phyloP scores from a whole-genome alignment of 2,888 invertebrate genomes.

The Agonopterix heracliana region DNA sequence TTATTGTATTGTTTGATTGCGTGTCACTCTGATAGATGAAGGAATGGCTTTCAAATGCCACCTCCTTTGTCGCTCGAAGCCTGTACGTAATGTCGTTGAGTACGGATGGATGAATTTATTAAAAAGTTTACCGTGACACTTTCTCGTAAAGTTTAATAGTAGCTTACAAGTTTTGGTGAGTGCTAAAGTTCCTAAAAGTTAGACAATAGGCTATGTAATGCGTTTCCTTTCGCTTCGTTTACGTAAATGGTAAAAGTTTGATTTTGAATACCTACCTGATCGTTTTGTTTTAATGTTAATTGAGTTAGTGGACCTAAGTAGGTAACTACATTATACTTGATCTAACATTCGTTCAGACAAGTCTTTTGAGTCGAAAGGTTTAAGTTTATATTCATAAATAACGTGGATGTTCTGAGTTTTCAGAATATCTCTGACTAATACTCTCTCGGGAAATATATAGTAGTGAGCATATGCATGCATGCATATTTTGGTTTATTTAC shows the following conservation, averaged over 20 bases:
- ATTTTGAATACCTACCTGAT: not conserved
- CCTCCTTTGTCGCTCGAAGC: constrained; percentile 49
- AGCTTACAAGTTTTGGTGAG: constrained; percentile 39
- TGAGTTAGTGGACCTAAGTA: no score
- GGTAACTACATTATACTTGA: no score
- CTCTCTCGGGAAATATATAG: no score
- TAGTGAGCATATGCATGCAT: no score
- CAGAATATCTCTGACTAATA: no score
- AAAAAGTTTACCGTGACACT: constrained; percentile 54
- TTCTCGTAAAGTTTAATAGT: constrained; percentile 52
- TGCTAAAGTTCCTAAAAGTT: constrained; percentile 42
- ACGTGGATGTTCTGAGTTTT: no score
- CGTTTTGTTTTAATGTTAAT: not conserved
- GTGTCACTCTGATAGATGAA: constrained; percentile 73
- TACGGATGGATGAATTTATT: constrained; percentile 64
- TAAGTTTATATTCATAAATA: no score
- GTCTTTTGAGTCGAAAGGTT: no score
- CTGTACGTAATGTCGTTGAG: constrained; percentile 53
- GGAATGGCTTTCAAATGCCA: constrained; percentile 61
- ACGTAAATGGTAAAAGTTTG: constrained; percentile 9
- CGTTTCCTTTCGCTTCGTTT: constrained; percentile 30
- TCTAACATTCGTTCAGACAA: no score
- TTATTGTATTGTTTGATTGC: constrained; percentile 77
- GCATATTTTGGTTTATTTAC: no score
- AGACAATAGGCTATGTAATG: constrained; percentile 36